These are phyloP conservation scores for Ambastaia sidthimunki DNA, from an alignment of 2,797 vertebrate species.

Conservation along the genomic window DNA sequence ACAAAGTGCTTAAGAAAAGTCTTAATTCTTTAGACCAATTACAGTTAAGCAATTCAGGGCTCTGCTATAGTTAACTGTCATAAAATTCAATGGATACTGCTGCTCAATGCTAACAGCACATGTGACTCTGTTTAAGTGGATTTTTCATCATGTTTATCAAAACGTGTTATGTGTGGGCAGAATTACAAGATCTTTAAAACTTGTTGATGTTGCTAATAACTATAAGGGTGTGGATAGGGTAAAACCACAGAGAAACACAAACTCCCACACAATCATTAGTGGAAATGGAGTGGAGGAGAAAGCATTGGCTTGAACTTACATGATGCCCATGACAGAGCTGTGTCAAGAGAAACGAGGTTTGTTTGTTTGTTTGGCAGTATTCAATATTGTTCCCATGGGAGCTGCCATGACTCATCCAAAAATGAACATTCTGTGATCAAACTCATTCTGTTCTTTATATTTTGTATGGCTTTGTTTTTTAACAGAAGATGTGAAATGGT, in stretches of 20 bases:
- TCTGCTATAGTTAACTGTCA: background rate
- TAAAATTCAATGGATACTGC: background rate
- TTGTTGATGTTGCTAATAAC: conserved; percentile 14
- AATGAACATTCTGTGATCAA: no score
- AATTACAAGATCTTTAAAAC: background rate
- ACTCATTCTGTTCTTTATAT: no score
- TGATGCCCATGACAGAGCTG: background rate
- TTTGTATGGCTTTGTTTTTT: background rate
- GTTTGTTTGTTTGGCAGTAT: background rate
- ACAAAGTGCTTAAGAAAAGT: conserved; percentile 8
- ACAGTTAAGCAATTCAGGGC: background rate
- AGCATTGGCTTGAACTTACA: background rate
- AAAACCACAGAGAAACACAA: conserved; percentile 6
- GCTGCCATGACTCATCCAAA: background rate
- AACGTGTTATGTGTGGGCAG: background rate
- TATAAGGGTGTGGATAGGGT: background rate
- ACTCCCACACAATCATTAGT: background rate
- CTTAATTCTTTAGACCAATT: background rate
- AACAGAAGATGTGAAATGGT: background rate
- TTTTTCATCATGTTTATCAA: conserved; percentile 12
- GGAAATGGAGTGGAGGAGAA: background rate
- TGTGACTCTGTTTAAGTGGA: conserved; percentile 17
- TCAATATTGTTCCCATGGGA: background rate
- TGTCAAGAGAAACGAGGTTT: background rate
- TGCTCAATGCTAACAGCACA: background rate